A percentile compares a stretch with the other conserved stretches of the same genome.
phyloP scores from a whole-genome alignment of 2,113 vertebrate species.

The Bufo bufo region DNA sequence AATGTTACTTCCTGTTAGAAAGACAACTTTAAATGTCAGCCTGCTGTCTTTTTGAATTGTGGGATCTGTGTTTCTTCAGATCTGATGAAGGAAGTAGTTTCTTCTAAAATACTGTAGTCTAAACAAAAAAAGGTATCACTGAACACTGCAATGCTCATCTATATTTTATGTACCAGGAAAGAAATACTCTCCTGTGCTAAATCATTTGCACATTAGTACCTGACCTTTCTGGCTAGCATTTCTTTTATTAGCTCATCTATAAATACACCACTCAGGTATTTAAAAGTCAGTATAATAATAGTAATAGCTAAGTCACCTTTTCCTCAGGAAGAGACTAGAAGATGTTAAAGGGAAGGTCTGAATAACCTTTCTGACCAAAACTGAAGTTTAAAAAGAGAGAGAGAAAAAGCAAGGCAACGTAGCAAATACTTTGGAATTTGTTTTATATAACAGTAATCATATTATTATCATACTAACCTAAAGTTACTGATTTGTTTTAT shows the following conservation, averaged over 20 bases:
- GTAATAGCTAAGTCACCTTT: background rate
- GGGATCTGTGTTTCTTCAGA: background rate
- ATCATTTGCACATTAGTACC: slow-evolving; percentile 51
- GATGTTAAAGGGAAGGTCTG: background rate
- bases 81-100: slow-evolving; percentile 25
- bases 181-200: slow-evolving; percentile 44
- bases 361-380: background rate
- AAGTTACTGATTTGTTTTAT: background rate
- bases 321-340: background rate
- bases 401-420: background rate
- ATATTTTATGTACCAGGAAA: slow-evolving; percentile 45
- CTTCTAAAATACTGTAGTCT: slow-evolving; percentile 35
- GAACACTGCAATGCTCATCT: slow-evolving; percentile 47
- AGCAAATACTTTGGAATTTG: background rate
- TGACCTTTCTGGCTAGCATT: slow-evolving; percentile 47
- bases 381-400: background rate
- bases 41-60: slow-evolving; percentile 5
- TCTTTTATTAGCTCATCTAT: slow-evolving; percentile 38
- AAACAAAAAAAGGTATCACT: slow-evolving; percentile 37
- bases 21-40: slow-evolving; percentile 21
- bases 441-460: background rate
- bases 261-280: slow-evolving; percentile 46
- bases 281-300: slow-evolving; percentile 37
- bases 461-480: background rate
- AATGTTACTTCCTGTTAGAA: slow-evolving; percentile 15